These are phyloP conservation scores for Fukomys damarensis DNA, from an alignment of 2,113 vertebrate species.

Conservation along the genomic window DNA sequence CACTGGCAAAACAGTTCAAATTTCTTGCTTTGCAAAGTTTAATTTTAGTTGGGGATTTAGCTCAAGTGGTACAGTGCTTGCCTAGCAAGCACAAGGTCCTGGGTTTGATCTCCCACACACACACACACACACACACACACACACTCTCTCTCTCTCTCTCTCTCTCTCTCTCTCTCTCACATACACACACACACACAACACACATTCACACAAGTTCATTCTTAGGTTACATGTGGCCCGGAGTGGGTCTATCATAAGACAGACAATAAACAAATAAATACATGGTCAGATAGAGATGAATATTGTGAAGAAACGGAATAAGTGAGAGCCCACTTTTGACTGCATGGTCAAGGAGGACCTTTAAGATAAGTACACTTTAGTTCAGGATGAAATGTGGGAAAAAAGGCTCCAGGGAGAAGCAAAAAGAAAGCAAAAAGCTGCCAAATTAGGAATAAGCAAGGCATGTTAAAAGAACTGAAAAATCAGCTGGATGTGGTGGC, in stretches of 20 bases:
- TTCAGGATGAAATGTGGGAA: neutral
- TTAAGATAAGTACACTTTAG: neutral
- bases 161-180: too few species aligned
- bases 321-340: neutral
- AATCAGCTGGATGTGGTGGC: neutral
- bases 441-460: neutral
- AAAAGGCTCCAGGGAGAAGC: constrained; percentile 6
- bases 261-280: neutral
- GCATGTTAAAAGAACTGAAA: neutral
- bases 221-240: neutral
- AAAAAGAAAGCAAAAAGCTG: neutral
- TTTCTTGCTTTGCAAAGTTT: neutral
- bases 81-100: neutral
- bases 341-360: neutral
- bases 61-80: neutral
- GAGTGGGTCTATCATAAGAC: neutral
- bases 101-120: neutral
- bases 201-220: neutral
- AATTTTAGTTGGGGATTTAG: neutral
- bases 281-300: neutral
- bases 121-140: neutral
- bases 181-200: too few species aligned
- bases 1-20: neutral
- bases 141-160: too few species aligned
- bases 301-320: neutral